phyloP scores from a whole-genome alignment of 2,113 vertebrate species.

The Emydocephalus ijimae region DNA sequence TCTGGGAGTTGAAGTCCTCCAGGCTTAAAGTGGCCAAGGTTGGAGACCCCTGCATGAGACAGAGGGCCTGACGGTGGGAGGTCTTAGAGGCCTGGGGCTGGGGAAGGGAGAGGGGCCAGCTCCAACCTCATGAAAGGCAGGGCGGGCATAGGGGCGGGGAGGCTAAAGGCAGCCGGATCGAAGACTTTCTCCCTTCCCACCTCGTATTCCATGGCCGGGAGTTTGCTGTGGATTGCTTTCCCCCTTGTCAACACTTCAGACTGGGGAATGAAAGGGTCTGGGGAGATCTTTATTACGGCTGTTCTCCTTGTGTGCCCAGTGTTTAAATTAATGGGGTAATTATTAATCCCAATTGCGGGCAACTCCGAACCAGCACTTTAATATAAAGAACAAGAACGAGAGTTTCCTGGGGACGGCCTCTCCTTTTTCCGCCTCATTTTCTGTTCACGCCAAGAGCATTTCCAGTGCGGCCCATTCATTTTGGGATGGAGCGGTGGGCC shows the following conservation, averaged over 20 bases:
- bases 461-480: no score
- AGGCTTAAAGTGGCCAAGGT: no score
- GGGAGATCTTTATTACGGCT: neutral
- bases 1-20: no score
- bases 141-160: rapidly evolving
- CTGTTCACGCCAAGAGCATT: neutral
- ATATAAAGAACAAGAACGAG: neutral
- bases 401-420: neutral
- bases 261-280: neutral
- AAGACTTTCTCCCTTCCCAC: neutral
- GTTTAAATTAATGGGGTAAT: constrained; percentile 2
- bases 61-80: neutral
- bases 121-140: neutral
- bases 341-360: neutral
- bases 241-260: neutral
- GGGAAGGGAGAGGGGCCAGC: neutral
- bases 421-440: neutral
- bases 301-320: neutral
- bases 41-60: neutral
- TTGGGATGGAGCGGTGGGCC: neutral
- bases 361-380: neutral
- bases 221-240: neutral
- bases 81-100: neutral
- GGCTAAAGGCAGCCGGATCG: neutral
- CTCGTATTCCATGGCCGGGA: neutral